phyloP scores from a whole-genome alignment of 2,797 vertebrate genomes.

The Gymnocypris eckloni region DNA sequence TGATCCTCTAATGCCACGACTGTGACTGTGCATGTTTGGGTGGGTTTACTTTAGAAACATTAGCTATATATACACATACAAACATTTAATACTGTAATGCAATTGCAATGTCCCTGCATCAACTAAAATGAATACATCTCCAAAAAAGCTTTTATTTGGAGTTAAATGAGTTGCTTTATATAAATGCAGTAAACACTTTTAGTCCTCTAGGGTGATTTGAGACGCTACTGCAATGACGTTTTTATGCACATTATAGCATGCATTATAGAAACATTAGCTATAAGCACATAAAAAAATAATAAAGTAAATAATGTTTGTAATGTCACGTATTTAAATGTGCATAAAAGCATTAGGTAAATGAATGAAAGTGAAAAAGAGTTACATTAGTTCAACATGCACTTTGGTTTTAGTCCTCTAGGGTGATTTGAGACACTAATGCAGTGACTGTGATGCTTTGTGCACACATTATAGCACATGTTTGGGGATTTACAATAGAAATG shows the following conservation, averaged over 20 bases:
- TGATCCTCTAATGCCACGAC: not conserved
- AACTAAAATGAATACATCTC: not conserved
- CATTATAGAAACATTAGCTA: not conserved
- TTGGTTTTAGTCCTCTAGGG: not conserved
- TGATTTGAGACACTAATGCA: not conserved
- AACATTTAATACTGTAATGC: no score
- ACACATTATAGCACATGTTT: not conserved
- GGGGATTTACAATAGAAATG: not conserved
- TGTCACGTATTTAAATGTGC: not conserved
- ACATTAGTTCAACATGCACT: not conserved
- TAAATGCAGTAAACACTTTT: not conserved
- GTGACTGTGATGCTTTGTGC: not conserved
- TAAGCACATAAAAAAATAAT: not conserved
- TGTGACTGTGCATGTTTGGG: slow-evolving; percentile 18
- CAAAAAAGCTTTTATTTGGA: not conserved
- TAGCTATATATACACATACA: not conserved
- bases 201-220: not conserved
- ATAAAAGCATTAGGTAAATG: not conserved
- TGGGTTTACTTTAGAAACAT: not conserved
- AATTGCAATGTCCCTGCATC: not conserved
- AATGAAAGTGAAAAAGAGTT: not conserved
- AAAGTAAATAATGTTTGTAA: not conserved
- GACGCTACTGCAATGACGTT: not conserved
- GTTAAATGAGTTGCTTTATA: not conserved
- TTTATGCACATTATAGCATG: not conserved